Conservation (phyloP, 2,888 invertebrate genomes). For the Xanthia icteritia region DNA sequence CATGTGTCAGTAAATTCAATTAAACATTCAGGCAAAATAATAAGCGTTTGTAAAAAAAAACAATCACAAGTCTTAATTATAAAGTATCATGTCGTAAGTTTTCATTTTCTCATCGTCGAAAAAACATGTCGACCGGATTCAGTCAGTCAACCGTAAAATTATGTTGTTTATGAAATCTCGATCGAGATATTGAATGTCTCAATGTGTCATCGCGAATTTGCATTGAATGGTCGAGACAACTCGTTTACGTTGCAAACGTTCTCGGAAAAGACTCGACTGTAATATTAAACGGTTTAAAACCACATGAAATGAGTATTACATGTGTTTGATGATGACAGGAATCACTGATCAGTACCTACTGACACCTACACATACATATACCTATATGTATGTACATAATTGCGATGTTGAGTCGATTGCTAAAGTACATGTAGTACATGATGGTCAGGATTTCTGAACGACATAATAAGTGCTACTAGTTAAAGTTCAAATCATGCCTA, state of each 20-base stretch:
- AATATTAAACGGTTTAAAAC: conserved; percentile 65
- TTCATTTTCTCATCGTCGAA: conserved; percentile 38
- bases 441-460: background rate
- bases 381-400: too few relatives aligned
- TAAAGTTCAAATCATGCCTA: too few relatives aligned
- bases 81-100: conserved; percentile 18
- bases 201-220: conserved; percentile 74
- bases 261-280: conserved; percentile 65
- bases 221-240: conserved; percentile 79
- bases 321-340: conserved; percentile 38
- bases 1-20: background rate
- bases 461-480: too few relatives aligned
- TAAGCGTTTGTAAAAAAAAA: background rate
- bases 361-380: too few relatives aligned
- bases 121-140: conserved; percentile 39
- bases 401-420: background rate
- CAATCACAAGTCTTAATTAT: background rate
- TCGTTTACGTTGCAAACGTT: conserved; percentile 71
- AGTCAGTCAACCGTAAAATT: conserved; percentile 61
- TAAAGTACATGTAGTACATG: too few relatives aligned
- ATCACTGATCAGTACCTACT: conserved; percentile 43
- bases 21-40: background rate
- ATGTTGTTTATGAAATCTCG: conserved; percentile 57
- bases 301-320: conserved; percentile 46
- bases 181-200: conserved; percentile 71